Conservation (phyloP, 2,113 vertebrate genomes). For the Spheniscus mendiculus region DNA sequence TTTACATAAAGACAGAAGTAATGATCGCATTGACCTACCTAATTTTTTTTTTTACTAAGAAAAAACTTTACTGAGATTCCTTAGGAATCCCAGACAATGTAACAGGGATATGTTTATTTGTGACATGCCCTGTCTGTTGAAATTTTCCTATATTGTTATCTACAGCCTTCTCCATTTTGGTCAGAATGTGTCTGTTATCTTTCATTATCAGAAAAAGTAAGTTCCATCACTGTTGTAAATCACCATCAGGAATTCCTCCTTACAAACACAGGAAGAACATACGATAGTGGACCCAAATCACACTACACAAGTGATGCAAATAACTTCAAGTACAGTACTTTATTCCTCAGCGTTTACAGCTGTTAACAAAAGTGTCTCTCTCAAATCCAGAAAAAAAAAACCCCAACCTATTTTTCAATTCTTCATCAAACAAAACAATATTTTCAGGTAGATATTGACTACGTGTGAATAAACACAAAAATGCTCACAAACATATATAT, state of each 20-base stretch:
- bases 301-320: neutral
- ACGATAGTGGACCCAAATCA: neutral
- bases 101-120: neutral
- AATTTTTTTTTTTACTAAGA: neutral
- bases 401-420: neutral
- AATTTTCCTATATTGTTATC: neutral
- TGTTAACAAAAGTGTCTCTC: slow-evolving; percentile 12
- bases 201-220: neutral
- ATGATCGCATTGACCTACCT: neutral
- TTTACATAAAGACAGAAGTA: neutral
- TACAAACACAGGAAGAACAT: neutral
- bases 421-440: neutral
- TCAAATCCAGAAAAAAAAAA: neutral
- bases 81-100: neutral
- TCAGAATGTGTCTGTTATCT: neutral
- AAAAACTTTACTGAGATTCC: neutral
- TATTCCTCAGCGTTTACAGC: slow-evolving; percentile 58
- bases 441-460: neutral
- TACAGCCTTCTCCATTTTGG: neutral
- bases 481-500: slow-evolving; percentile 9
- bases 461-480: neutral
- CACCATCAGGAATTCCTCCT: neutral
- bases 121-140: neutral
- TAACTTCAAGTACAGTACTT: slow-evolving; percentile 30
- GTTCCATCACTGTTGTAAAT: neutral